Percentiles rank a stretch among this genome's conserved stretches.
Conservation (phyloP, 1,140 invertebrate genomes). For the Micrasema minimum region DNA sequence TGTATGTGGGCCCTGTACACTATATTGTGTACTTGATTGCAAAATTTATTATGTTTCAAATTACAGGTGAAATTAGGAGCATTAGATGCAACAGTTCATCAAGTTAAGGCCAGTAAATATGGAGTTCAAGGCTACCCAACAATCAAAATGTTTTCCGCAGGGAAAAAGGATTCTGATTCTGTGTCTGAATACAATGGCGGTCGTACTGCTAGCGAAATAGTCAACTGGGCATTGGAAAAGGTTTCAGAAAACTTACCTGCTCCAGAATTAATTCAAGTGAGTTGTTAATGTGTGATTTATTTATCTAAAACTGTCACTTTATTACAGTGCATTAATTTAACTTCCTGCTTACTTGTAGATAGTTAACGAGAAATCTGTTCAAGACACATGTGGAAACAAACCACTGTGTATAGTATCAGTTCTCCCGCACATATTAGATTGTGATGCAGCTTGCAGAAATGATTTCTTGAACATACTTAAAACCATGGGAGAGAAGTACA, state of each 20-base stretch:
- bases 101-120: constrained; percentile 80
- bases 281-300: background rate
- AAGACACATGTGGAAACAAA: constrained; percentile 82
- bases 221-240: constrained; percentile 90
- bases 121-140: constrained; percentile 95
- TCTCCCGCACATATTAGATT: constrained; percentile 97
- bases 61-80: constrained; percentile 89
- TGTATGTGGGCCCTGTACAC: too few species aligned
- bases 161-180: constrained; percentile 78
- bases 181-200: constrained; percentile 89
- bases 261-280: constrained; percentile 87
- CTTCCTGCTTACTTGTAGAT: constrained; percentile 60
- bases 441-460: constrained; percentile 94
- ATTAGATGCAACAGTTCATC: constrained; percentile 94
- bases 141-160: constrained; percentile 93
- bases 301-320: too few species aligned
- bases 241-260: constrained; percentile 86
- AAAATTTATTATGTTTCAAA: too few species aligned
- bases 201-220: constrained; percentile 91
- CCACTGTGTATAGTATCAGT: constrained; percentile 94
- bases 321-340: too few species aligned
- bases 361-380: constrained; percentile 72
- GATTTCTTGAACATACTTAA: constrained; percentile 83
- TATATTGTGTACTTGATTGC: too few species aligned
- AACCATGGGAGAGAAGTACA: constrained; percentile 89